Evolutionary conservation across 2,113 vertebrate species (phyloP), one percentile per base, ranked within the genome.

Genomic region (Centropus bengalensis): DNA sequence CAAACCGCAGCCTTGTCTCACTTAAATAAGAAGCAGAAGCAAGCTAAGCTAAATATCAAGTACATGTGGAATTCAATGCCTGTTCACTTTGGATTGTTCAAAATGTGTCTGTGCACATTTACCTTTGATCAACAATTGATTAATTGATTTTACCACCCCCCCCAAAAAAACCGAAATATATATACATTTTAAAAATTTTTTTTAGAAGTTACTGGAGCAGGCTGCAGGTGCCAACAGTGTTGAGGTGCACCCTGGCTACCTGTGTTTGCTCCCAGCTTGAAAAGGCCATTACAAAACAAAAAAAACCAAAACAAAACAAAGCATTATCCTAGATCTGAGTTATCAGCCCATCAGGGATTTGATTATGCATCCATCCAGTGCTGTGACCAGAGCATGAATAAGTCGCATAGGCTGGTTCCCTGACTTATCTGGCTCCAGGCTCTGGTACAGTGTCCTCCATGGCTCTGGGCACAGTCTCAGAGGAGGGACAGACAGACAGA

Each of bases 231-330:
- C 10, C 3, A 3, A 9, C 16, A 13, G 3, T 21, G 14, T 36
- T 0, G 0, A 67, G 22, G 26, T 24, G 16, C 26, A 27, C 12
- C 62, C 47, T 1, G 0, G 51, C 32, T 82, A 52, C 8, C 38
- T 23, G 4, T 22, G 26, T 33, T 63, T 3, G 0, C 14, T 54
- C 7, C 8, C 54, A 68, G n/a, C 20, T 76, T 71, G 40, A 80
- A 83, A 54, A 36, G 33, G 30, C 42, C 21, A 1, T 47, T 54
- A 49, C 18, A 68, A 75, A 75, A 17, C 38, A 71, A 68, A 83
- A 8, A 68, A 75, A 75, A 17, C 42, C 68, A 68, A 83, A 8
- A 49, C 18, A 68, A 75, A 75, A 14, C 42, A 71, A 68, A 83
- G 7, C 30, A 14, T 58, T 54, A 27, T 6, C 22, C 18, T 24